Evolutionary conservation across 2,113 vertebrate species (phyloP), one percentile per base, ranked within the genome.

Genomic region (Notiomystis cincta): DNA sequence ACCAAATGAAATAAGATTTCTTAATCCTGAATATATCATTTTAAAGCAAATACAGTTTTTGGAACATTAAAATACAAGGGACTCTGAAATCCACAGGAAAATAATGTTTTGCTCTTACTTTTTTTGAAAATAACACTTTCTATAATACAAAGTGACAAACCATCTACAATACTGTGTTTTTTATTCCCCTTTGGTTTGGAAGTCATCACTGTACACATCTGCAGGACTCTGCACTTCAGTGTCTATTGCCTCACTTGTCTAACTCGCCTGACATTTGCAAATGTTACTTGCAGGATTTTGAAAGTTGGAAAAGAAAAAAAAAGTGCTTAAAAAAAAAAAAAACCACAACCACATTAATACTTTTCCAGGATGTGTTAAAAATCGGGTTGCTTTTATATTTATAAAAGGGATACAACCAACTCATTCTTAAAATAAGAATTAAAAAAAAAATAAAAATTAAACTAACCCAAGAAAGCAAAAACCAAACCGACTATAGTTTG

Each of bases 121-220:
- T 56, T 89, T 97, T 80, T 98, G 93, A 97, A 98, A 97, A 98
- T 97, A 98, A 97, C 91, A 96, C 87, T 97, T 97, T 97, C 67
- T 98, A 95, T 97, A 96, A 97, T 97, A 98, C 97, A 98, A 98
- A 94, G 82, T 95, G 96, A 98, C 95, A 98, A 97, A 98, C 97
- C 96, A 87, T 96, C 98, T 97, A 96, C 94, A 93, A 97, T 96
- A 95, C 91, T 90, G 89, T 96, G 78, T 97, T 97, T 97, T 97
- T 96, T 97, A 95, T 96, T 98, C 97, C 97, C 97, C 96, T 98
- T 98, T 98, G 97, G 97, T 98, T 97, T 98, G 97, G 96, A 98
- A 98, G 95, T 93, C 96, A 96, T 97, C 94, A 92, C 60, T 69
- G 88, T 95, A 97, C 97, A 98, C 96, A 96, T 95, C 92, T 93